These are phyloP conservation scores for Desmophyllum pertusum DNA, from an alignment of 92 coral and sea anemone species.

Conservation along the genomic window DNA sequence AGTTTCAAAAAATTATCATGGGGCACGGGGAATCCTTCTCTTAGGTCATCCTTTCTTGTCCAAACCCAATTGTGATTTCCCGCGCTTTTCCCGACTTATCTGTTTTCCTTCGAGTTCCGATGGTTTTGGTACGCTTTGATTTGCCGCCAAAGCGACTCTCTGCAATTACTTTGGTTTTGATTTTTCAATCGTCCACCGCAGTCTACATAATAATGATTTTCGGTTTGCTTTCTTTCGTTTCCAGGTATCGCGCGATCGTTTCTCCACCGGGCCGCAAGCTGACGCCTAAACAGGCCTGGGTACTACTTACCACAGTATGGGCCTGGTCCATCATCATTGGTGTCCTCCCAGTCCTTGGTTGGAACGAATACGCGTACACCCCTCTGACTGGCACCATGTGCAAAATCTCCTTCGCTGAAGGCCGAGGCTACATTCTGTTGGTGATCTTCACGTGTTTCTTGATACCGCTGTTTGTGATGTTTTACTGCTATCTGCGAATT, in stretches of 20 bases:
- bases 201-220: not conserved
- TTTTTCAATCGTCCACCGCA: not conserved
- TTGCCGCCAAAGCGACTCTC: too few species aligned
- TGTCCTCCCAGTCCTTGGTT: constrained; percentile 84
- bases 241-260: constrained; percentile 94
- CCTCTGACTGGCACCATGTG: constrained; percentile 82
- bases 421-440: constrained; percentile 77
- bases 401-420: constrained; percentile 75
- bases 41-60: too few species aligned
- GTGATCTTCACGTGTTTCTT: constrained; percentile 78
- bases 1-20: too few species aligned
- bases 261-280: constrained; percentile 85
- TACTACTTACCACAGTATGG: constrained; percentile 81
- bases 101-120: too few species aligned
- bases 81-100: too few species aligned
- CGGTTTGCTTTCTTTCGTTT: not conserved
- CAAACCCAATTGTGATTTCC: too few species aligned
- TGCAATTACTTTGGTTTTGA: too few species aligned
- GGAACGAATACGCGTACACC: constrained; percentile 78
- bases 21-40: too few species aligned
- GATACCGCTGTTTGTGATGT: constrained; percentile 80
- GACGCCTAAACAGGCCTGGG: constrained; percentile 74
- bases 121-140: too few species aligned
- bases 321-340: constrained; percentile 72
- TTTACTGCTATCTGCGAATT: constrained; percentile 84